A percentile compares a stretch with the other conserved stretches of the same genome.
Evolutionary conservation across 2,888 invertebrate species (phyloP).

Genomic region (Stenolophus ochropezus): DNA sequence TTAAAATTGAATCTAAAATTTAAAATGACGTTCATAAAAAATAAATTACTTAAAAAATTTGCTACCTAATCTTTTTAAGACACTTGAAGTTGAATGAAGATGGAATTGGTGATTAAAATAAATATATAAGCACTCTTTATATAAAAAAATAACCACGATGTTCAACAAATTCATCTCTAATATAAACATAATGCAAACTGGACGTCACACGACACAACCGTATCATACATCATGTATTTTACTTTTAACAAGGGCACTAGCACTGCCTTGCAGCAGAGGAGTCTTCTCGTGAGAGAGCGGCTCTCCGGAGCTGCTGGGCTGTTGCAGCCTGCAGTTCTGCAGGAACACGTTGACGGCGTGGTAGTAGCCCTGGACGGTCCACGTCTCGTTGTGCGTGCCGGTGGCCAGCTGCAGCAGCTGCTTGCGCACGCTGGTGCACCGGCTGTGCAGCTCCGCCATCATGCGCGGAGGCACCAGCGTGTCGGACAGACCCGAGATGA

Average conservation of each 20-base stretch:
- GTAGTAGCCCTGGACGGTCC: slow-evolving; percentile 90
- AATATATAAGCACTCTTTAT: slow-evolving; percentile 34
- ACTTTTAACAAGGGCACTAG: not conserved
- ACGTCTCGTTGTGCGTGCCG: slow-evolving; percentile 96
- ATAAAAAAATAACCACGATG: slow-evolving; percentile 42
- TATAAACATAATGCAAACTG: slow-evolving; percentile 40
- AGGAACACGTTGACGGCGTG: slow-evolving; percentile 76
- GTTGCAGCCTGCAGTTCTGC: slow-evolving; percentile 70
- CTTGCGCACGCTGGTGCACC: slow-evolving; percentile 85
- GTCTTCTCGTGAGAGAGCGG: not conserved
- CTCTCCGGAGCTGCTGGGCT: slow-evolving; percentile 7
- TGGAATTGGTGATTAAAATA: slow-evolving; percentile 33
- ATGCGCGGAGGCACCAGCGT: slow-evolving; percentile 92
- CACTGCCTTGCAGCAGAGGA: slow-evolving; percentile 12
- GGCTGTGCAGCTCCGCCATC: slow-evolving; percentile 87
- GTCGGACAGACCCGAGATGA: slow-evolving; percentile 92
- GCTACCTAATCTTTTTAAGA: slow-evolving; percentile 48
- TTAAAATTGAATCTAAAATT: slow-evolving; percentile 5
- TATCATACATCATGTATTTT: slow-evolving; percentile 58
- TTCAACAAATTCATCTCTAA: slow-evolving; percentile 46
- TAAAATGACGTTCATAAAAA: not conserved
- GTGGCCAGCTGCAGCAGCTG: slow-evolving; percentile 84
- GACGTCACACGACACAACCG: not conserved
- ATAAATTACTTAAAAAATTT: slow-evolving; percentile 39
- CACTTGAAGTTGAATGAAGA: slow-evolving; percentile 57